phyloP scores from a whole-genome alignment of 2,113 vertebrate species.

The Craseonycteris thonglongyai region DNA sequence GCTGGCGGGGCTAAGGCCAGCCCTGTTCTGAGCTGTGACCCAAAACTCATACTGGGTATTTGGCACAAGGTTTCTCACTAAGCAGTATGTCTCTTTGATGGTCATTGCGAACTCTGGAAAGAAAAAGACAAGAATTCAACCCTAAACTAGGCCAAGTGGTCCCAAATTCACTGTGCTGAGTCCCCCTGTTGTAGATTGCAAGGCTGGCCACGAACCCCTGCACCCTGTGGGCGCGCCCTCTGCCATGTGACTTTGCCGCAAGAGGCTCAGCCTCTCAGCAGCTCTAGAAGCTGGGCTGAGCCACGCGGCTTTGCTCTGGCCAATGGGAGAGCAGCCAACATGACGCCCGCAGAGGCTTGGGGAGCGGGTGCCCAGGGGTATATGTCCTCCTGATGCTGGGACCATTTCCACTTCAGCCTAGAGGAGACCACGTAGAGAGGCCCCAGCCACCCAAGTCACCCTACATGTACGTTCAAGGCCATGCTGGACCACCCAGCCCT shows the following conservation, averaged over 20 bases:
- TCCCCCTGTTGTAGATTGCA: background rate
- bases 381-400: background rate
- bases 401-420: background rate
- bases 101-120: constrained; percentile 81
- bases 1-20: constrained; percentile 89
- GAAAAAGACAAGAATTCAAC: constrained; percentile 39
- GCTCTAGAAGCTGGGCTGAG: background rate
- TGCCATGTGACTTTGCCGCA: background rate
- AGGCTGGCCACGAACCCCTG: background rate
- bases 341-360: background rate
- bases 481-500: background rate
- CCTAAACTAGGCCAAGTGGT: background rate
- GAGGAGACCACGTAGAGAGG: background rate
- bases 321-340: background rate
- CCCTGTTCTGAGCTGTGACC: constrained; percentile 91
- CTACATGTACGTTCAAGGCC: no score
- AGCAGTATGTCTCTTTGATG: constrained; percentile 93
- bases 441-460: background rate
- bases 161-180: background rate
- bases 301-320: background rate
- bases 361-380: background rate
- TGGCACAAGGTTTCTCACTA: constrained; percentile 85
- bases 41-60: constrained; percentile 96
- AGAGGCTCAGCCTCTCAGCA: background rate
- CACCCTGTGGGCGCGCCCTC: accelerated